Conservation (phyloP, 1,140 invertebrate species). For the Penaeus chinensis region DNA sequence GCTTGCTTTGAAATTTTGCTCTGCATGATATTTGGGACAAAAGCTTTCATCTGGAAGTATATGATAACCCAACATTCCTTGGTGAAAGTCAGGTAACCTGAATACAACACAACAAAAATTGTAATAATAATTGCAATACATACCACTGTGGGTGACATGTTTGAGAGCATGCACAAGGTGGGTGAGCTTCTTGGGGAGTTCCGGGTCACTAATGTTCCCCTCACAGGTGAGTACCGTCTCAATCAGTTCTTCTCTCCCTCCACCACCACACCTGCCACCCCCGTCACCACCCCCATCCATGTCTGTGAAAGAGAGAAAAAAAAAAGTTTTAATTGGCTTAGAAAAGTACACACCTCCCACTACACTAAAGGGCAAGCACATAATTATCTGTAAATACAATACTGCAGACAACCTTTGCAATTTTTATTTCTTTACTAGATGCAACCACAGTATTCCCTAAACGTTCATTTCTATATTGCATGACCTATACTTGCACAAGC, state of each 20-base stretch:
- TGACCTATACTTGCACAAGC: no score
- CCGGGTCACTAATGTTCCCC: slow-evolving; percentile 81
- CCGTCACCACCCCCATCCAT: slow-evolving; percentile 60
- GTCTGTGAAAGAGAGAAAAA: slow-evolving; percentile 32
- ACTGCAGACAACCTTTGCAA: neutral
- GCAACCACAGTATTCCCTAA: no score
- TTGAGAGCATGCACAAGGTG: slow-evolving; percentile 77
- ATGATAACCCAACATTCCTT: no score
- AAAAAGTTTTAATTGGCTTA: neutral
- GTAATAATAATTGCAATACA: slow-evolving; percentile 51
- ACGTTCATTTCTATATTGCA: neutral
- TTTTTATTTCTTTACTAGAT: no score
- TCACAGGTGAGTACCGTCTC: slow-evolving; percentile 79
- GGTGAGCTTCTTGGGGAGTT: slow-evolving; percentile 78
- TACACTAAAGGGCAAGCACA: neutral
- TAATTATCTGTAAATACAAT: neutral
- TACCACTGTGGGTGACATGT: slow-evolving; percentile 78
- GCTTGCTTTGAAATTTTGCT: no score
- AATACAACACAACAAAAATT: no score
- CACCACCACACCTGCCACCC: slow-evolving; percentile 53
- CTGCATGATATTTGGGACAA: no score
- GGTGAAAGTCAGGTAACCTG: no score
- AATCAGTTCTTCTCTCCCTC: slow-evolving; percentile 49
- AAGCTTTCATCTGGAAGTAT: no score
- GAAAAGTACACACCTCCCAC: neutral